phyloP scores from a whole-genome alignment of 2,888 invertebrate genomes.

The Luperina nickerlii region DNA sequence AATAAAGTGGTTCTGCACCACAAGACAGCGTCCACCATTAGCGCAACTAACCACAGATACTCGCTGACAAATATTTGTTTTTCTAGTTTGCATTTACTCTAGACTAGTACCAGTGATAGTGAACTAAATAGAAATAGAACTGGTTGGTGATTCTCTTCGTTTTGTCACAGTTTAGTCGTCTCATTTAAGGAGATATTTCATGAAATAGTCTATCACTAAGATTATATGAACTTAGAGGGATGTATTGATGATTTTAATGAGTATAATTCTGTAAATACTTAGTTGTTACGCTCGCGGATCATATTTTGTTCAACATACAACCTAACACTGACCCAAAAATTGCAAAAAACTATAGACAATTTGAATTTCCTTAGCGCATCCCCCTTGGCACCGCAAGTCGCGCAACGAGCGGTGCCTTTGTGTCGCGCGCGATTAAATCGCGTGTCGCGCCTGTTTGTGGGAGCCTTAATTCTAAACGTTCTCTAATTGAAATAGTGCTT shows the following conservation, averaged over 20 bases:
- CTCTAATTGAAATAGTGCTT: not conserved
- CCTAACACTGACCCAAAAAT: too few species aligned
- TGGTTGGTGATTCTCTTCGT: not conserved
- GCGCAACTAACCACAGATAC: constrained; percentile 36
- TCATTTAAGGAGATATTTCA: not conserved
- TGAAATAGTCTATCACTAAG: too few species aligned
- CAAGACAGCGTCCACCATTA: constrained; percentile 55
- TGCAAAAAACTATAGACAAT: not conserved
- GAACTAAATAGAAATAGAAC: constrained; percentile 14
- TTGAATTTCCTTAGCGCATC: not conserved
- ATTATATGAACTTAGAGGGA: too few species aligned
- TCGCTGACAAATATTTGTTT: constrained; percentile 49
- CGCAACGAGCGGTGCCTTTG: too few species aligned
- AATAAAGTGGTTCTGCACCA: constrained; percentile 30
- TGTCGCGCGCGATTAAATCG: too few species aligned
- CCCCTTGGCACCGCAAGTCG: too few species aligned
- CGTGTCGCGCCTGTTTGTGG: too few species aligned
- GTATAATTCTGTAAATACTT: too few species aligned
- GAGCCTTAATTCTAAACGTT: not conserved
- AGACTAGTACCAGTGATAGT: constrained; percentile 1
- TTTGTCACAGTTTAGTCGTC: not conserved
- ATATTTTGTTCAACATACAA: too few species aligned
- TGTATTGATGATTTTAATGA: too few species aligned
- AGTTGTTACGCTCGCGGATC: too few species aligned
- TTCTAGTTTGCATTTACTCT: constrained; percentile 51